phyloP scores from a whole-genome alignment of 1,140 invertebrate species.

The Drosophila gunungcola region DNA sequence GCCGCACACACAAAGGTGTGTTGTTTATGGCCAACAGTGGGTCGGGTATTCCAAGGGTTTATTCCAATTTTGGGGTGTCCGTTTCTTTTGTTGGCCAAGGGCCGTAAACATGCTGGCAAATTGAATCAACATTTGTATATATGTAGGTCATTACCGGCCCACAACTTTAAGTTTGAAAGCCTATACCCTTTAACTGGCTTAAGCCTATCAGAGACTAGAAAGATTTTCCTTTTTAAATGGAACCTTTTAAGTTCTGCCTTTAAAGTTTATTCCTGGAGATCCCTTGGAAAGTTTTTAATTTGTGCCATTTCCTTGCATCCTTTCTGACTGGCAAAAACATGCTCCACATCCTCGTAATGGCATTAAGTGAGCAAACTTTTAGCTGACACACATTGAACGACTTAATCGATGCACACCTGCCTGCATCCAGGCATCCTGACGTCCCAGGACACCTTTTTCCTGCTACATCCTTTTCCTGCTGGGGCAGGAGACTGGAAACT shows the following conservation, averaged over 20 bases:
- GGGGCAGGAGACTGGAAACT: slow-evolving; percentile 1
- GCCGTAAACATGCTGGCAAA: slow-evolving; percentile 36
- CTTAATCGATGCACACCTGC: slow-evolving; percentile 72
- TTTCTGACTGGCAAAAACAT: slow-evolving; percentile 10
- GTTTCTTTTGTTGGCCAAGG: slow-evolving; percentile 33
- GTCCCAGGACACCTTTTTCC: slow-evolving; percentile 4
- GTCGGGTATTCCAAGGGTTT: slow-evolving; percentile 18
- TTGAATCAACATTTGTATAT: slow-evolving; percentile 41
- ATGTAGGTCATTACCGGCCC: slow-evolving; percentile 19
- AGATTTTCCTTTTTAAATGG: slow-evolving; percentile 27
- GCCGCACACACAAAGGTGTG: slow-evolving; percentile 50
- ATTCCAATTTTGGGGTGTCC: slow-evolving; percentile 32
- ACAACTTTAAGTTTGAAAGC: slow-evolving; percentile 1
- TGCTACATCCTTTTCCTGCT: neutral
- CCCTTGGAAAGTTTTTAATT: slow-evolving; percentile 52
- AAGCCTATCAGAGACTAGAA: neutral
- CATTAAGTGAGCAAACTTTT: slow-evolving; percentile 71
- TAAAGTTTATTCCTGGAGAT: slow-evolving; percentile 2
- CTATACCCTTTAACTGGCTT: slow-evolving; percentile 2
- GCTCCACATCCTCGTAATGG: slow-evolving; percentile 54
- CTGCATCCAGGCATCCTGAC: slow-evolving; percentile 3
- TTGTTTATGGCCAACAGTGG: slow-evolving; percentile 30
- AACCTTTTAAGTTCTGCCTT: slow-evolving; percentile 13
- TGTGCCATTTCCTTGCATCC: slow-evolving; percentile 30
- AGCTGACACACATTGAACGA: slow-evolving; percentile 57